Evolutionary conservation across 1,140 invertebrate species (phyloP), one percentile per base, ranked within the genome.

Genomic region (Drosophila subpulchrella): DNA sequence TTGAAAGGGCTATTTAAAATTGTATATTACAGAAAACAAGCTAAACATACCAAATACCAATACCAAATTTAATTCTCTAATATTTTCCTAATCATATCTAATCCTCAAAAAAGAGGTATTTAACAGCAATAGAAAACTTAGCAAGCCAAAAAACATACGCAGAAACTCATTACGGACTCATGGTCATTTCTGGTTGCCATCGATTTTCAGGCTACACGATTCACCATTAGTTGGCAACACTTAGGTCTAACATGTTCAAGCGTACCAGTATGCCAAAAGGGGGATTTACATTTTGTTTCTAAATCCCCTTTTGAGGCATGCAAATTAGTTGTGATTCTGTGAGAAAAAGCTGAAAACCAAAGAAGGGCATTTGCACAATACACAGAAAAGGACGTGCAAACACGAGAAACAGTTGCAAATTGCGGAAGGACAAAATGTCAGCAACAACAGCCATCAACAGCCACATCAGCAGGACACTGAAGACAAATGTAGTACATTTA

Each of bases 361-460:
- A 66, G 55, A 59, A 61, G 56, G n/a, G 68, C 81, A 86, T 88
- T 86, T 89, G 79, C 79, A 86, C 79, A 88, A 77, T 76, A 86
- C 83, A 86, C 63, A 66, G 83, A 88, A 86, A 80, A 82, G 83
- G 84, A 88, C 68, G 83, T 83, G 83, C 83, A 80, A 86, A 86
- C 83, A 88, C 63, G 84, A 83, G 66, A 88, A 86, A 86, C 83
- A 86, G 83, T 83, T 79, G 83, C 84, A 82, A 88, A 88, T 86
- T 86, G 72, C 79, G 62, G 65, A 51, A 70, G 83, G 50, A 81
- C 78, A 59, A 61, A 80, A 68, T 67, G 58, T 51, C 50, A 47
- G 55, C 62, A 67, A 75, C 72, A 59, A 20, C 56, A 62, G 71
- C 34, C 57, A 55, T 11, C 77, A 62, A 42, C 36, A 56, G 34